Percentiles rank a stretch among this genome's conserved stretches.
Conservation (phyloP, 2,797 vertebrate species). For the Helarctos malayanus region DNA sequence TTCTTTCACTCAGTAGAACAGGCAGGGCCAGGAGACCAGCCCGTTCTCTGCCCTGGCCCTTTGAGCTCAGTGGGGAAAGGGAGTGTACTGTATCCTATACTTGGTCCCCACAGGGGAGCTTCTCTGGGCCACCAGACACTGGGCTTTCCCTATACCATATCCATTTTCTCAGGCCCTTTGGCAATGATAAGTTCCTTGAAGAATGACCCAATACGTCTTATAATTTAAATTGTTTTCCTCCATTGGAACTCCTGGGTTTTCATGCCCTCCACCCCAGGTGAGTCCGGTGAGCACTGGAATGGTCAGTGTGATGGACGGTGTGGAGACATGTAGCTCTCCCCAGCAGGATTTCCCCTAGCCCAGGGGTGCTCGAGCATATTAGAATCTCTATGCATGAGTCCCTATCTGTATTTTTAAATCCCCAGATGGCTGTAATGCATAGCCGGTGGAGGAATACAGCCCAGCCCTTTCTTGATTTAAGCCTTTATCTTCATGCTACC, state of each 20-base stretch:
- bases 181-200: not conserved
- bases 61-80: not conserved
- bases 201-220: not conserved
- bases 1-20: not conserved
- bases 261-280: fast-evolving
- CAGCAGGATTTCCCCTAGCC: not conserved
- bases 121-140: not conserved
- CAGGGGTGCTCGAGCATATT: not conserved
- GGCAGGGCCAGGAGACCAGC: not conserved
- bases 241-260: not conserved
- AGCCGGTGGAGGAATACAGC: not conserved
- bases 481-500: not conserved
- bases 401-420: not conserved
- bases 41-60: not conserved
- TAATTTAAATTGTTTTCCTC: not conserved
- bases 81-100: not conserved
- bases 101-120: not conserved
- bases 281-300: not conserved
- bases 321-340: not conserved
- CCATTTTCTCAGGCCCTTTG: not conserved
- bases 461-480: not conserved
- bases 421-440: not conserved
- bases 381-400: not conserved
- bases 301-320: not conserved
- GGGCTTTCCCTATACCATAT: not conserved